Base-by-base conservation (phyloP, 2,888 invertebrate species). In the Latheticus oryzae region DNA sequence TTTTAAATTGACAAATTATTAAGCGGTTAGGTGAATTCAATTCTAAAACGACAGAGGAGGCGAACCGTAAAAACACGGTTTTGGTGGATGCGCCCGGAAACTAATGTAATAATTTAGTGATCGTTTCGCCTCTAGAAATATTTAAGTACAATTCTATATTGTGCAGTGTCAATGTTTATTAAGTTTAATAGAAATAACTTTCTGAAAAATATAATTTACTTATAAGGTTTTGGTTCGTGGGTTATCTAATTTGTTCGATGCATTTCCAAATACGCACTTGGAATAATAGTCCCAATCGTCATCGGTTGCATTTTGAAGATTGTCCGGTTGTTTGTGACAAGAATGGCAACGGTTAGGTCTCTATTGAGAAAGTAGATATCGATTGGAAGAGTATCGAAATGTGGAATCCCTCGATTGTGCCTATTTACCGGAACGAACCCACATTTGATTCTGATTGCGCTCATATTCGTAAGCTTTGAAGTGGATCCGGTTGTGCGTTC, bases 381-480 rank as follows among this genome's bases (percentile, higher is more conserved):
- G 5, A 3, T 19, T 5, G 21, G 21, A 19, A 19, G 35, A 50
- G 52, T 54, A 54, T 54, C 54, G 54, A 52, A 52, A 42, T 53
- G 43, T 38, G 38, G 47, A 55, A 40, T 54, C 48, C 54, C 48
- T 35, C 30, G 40, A 12, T 47, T 21, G 38, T 58, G 73, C 71
- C 74, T 75, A 73, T 74, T 75, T 73, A 73, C 68, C 71, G 71
- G 68, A 75, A 73, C 69, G 73, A 72, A 68, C 72, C 74, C 72
- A 75, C 74, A 74, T 75, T 74, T 74, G 76, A 76, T 74, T 74
- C 73, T 74, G 76, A 76, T 76, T 76, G 75, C 68, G 70, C 69
- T 72, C 72, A 70, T 72, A 71, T 73, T 72, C 69, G 70, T 66
- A 68, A 67, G 70, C 74, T 74, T 73, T 74, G 70, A 73, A 73